These are phyloP conservation scores for Otis tarda DNA, from an alignment of 2,113 vertebrate species.

Conservation along the genomic window DNA sequence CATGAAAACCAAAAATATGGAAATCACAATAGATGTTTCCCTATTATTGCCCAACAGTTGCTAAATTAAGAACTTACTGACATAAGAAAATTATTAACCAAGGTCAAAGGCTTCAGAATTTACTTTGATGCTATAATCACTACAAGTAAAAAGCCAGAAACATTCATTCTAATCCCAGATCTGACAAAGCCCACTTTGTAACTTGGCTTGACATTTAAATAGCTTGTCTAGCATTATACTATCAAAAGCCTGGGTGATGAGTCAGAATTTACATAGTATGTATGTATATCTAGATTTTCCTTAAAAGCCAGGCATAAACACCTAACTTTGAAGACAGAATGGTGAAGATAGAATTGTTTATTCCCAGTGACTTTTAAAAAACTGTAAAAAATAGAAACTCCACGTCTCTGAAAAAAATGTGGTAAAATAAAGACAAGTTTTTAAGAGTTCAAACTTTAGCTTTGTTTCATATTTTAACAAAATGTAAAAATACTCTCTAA, in stretches of 20 bases:
- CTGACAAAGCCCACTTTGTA: background rate
- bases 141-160: slow-evolving; percentile 6
- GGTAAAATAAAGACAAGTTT: background rate
- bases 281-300: background rate
- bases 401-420: background rate
- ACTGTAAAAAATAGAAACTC: background rate
- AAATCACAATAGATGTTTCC: background rate
- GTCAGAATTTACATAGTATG: background rate
- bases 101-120: background rate
- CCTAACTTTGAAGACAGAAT: background rate
- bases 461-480: background rate
- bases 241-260: background rate
- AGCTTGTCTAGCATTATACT: background rate
- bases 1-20: background rate
- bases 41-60: background rate
- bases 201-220: background rate
- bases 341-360: background rate
- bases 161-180: slow-evolving; percentile 3
- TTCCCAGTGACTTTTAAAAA: background rate
- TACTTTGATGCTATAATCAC: background rate
- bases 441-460: background rate
- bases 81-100: background rate
- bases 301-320: background rate
- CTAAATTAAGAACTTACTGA: background rate
- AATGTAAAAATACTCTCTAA: background rate